Evolutionary conservation across 2,113 vertebrate species (phyloP), one percentile per base, ranked within the genome.

Genomic region (Orientallactaga bullata): DNA sequence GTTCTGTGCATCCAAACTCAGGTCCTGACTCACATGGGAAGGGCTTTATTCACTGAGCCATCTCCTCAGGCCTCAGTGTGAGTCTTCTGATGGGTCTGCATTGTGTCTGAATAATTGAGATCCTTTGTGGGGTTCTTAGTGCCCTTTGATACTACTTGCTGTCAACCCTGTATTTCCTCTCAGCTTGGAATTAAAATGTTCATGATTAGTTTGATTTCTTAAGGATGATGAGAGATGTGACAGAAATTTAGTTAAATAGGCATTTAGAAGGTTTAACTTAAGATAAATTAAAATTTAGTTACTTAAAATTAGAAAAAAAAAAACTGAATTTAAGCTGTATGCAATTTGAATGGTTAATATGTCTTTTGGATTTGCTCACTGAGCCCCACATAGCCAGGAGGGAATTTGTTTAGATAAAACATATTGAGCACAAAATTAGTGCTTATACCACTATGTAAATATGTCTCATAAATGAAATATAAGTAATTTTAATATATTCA

Each of bases 251-350:
- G 51, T 39, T 85, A 89, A 85, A 32, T 51, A 47, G 39, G 21
- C 30, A 80, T 76, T 90, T 72, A 32, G 60, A 74, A 88, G 10
- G 17, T 60, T 72, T 84, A 90, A 23, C 26, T 63, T 35, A 94
- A 26, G 35, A 39, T 81, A 68, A 74, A 69, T 78, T 83, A 85
- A 84, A 81, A 69, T 87, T 69, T 39, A 24, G 17, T 79, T 85
- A 42, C 60, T 86, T 92, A 87, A 91, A 94, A 76, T 58, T 86
- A 42, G 24, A 65, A 89, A 92, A 68, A 35, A 24, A 35, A 85
- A 94, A 65, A 58, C 1, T 61, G 9, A 63, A 65, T 84, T 92
- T 73, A 61, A 91, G 65, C 63, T 39, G 26, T 11, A 6, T 86
- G 66, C 23, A 63, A 15, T 81, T 60, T 55, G 30, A 88, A 30